Evolutionary conservation across 2,888 invertebrate genomes (phyloP).

Genomic region (Alloscopus bannaensis): DNA sequence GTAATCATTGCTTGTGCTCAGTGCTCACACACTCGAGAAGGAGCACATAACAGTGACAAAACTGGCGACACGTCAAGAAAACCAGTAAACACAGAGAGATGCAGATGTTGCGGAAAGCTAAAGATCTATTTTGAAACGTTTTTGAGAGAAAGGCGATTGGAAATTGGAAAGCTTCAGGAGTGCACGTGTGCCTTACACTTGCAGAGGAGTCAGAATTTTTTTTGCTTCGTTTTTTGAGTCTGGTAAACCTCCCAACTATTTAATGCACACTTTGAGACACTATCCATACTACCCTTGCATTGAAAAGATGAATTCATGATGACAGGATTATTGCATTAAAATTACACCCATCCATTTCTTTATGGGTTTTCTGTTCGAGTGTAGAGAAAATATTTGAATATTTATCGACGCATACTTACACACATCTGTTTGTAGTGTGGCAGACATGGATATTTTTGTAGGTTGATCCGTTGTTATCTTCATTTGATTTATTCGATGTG

Average conservation of each 20-base stretch:
- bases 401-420: background rate
- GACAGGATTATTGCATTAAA: slow-evolving; percentile 29
- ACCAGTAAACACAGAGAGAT: background rate
- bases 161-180: background rate
- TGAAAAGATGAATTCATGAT: background rate
- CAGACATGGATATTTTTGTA: background rate
- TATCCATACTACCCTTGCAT: background rate
- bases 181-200: no score
- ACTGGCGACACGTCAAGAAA: slow-evolving; percentile 52
- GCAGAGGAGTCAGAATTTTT: no score
- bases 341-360: slow-evolving; percentile 5
- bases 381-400: no score
- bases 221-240: background rate
- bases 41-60: slow-evolving; percentile 19
- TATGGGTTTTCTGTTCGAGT: background rate
- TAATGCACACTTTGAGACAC: background rate
- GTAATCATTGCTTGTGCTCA: background rate
- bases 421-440: background rate
- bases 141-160: background rate
- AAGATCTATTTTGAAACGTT: slow-evolving; percentile 4
- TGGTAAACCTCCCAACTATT: background rate
- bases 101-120: slow-evolving; percentile 31
- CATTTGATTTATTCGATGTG: background rate
- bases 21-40: background rate
- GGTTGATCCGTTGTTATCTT: no score